Base-by-base conservation (phyloP, 2,797 vertebrate genomes). In the Siniperca scherzeri region DNA sequence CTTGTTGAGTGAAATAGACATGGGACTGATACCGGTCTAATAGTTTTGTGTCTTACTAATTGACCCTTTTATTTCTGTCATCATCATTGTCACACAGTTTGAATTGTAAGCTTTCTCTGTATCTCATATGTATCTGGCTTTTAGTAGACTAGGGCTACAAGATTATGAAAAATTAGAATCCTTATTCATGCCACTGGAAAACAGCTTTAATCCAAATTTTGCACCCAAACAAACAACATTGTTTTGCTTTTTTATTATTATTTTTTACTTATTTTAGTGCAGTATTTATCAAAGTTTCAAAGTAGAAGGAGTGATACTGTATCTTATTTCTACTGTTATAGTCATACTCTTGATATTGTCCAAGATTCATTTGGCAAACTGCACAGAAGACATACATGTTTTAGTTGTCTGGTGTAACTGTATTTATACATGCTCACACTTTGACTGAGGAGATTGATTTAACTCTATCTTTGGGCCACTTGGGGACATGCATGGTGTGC, bases 391-490 rank as follows among this genome's bases (percentile, higher is more conserved):
- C 11, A n/a, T 13, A 36, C 27, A 14, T 68, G 13, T 62, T 55
- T 22, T 17, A 40, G 8, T 30, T 64, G 65, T 22, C 7, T 48
- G 9, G 2, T 8, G 2, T 9, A 13, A 17, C 1, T 60, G 7
- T 14, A 14, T 17, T 48, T 21, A 5, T 25, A 40, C 9, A 42
- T 46, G 11, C 16, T 59, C 72, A 55, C 30, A 38, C 12, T 73
- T 65, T 69, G 17, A 73, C 38, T 12, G 22, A 59, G 21, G 56
- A 44, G 27, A 52, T 36, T 66, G 33, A 59, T 72, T 21, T 70
- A 11, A 62, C 8, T 60, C 5, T 21, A 17, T 22, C 14, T 21
- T 21, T 13, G 21, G 33, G 59, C 61, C 42, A n/a, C 19, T 21
- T 52, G n/a, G 3, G 64, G 13, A 71, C 40, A 66, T 60, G 30